Evolutionary conservation across 1,140 invertebrate species (phyloP), one percentile per base, ranked within the genome.

Genomic region (Gonioctena quinquepunctata): DNA sequence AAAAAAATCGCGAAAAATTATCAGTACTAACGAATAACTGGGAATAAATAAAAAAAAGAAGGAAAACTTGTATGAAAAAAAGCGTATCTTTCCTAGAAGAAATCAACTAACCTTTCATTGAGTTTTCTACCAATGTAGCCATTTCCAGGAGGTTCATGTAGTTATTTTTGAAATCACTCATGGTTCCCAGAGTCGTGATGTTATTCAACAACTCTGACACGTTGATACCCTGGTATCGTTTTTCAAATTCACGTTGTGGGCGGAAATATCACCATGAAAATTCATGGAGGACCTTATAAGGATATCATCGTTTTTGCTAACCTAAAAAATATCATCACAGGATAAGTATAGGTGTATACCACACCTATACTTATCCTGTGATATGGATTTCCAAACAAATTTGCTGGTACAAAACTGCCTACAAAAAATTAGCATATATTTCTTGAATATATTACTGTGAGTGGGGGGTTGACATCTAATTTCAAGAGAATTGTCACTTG

Each of bases 191-290:
- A 54, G 74, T 69, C 6, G 66, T 71, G 11, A 81, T 62, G 50
- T 81, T 76, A 1, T 23, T 21, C 13, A 81, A 61, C 6, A 81
- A 64, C 50, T 77, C 50, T 1, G 70, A 59, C 19, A 81, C 67
- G 54, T 81, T 77, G 2, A 81, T 50, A 23, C 67, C 68, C 54
- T 76, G 66, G 54, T 73, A 80, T 2, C 69, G 21, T 56, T 75
- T 73, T 52, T 74, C 66, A 81, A 52, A 19, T 74, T 72, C 5
- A 81, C 52, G 71, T 82, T 80, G 23, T 76, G 62, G 5, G 72
- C 66, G 3, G 57, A 66, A 18, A 82, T 65, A 52, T 70, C 69
- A 25, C 70, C 75, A 48, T 76, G 26, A 25, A 82, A 78, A 23
- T 75, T 54, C 2, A 81, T 59, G 13, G 33, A 42, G 19, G 73